These are phyloP conservation scores for Andrena cerasifolii DNA, from an alignment of 1,140 invertebrate species.

Conservation along the genomic window DNA sequence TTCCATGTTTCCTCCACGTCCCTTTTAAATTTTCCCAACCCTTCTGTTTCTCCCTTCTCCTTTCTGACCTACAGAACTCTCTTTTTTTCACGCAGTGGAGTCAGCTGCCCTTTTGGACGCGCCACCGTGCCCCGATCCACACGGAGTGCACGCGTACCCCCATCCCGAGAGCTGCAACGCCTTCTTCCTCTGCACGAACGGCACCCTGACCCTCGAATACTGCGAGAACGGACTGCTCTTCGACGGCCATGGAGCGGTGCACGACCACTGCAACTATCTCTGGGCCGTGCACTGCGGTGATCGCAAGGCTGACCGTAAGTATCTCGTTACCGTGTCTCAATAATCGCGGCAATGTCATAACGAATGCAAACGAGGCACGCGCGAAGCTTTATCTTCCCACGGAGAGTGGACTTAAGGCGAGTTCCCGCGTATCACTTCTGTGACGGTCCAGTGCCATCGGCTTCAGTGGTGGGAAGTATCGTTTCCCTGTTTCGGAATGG, in stretches of 20 bases:
- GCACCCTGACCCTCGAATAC: constrained; percentile 93
- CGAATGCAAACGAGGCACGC: not conserved
- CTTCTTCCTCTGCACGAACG: constrained; percentile 95
- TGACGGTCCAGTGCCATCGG: too few relatives aligned
- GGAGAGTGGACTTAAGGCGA: not conserved
- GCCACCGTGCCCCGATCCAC: constrained; percentile 86
- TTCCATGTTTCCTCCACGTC: too few relatives aligned
- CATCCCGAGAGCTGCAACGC: constrained; percentile 93
- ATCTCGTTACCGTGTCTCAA: constrained; percentile 37
- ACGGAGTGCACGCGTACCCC: constrained; percentile 90
- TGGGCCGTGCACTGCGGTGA: constrained; percentile 95
- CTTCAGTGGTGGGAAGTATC: too few relatives aligned
- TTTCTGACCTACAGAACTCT: not conserved
- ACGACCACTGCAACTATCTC: constrained; percentile 96
- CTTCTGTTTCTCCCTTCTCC: not conserved
- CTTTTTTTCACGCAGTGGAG: constrained; percentile 14
- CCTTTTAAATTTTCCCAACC: too few relatives aligned
- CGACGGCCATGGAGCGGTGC: constrained; percentile 93
- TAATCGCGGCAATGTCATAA: constrained; percentile 13
- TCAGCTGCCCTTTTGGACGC: constrained; percentile 64
- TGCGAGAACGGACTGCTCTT: constrained; percentile 96
- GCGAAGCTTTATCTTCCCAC: not conserved
- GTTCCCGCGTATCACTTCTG: too few relatives aligned
- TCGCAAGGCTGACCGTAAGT: constrained; percentile 91
- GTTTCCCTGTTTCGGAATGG: too few relatives aligned